phyloP scores from a whole-genome alignment of 2,888 invertebrate genomes.

The Andrena fulva region DNA sequence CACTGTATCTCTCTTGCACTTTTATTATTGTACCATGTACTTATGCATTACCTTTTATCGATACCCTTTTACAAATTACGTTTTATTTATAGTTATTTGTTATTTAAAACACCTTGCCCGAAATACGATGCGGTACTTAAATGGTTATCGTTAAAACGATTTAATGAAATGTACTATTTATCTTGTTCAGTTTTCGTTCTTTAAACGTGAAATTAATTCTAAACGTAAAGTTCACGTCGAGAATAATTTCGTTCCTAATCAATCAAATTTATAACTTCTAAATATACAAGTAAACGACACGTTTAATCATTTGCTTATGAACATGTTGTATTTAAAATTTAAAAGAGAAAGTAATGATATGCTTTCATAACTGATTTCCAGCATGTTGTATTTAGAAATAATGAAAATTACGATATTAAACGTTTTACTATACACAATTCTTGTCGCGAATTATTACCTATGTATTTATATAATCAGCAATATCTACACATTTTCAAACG shows the following conservation, averaged over 20 bases:
- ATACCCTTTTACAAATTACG: constrained; percentile 29
- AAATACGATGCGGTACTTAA: constrained; percentile 53
- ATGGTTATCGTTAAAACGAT: constrained; percentile 8
- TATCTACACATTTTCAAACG: constrained; percentile 31
- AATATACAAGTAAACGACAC: not conserved
- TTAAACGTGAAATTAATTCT: constrained; percentile 1
- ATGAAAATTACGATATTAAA: constrained; percentile 30
- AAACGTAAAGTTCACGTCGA: not conserved
- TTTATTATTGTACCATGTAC: constrained; percentile 45
- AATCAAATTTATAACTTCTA: constrained; percentile 12
- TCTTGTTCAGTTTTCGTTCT: constrained; percentile 23
- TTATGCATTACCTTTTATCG: constrained; percentile 45
- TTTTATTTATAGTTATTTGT: constrained; percentile 37
- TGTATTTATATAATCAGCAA: constrained; percentile 14
- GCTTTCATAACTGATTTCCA: constrained; percentile 24
- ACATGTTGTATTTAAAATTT: constrained; percentile 22
- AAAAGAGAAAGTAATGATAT: constrained; percentile 13
- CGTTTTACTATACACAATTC: constrained; percentile 16
- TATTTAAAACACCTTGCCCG: constrained; percentile 31
- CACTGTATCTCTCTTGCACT: constrained; percentile 22
- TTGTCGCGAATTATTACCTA: constrained; percentile 10
- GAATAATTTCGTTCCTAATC: not conserved
- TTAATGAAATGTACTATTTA: constrained; percentile 26
- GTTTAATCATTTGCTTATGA: constrained; percentile 2
- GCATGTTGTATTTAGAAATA: constrained; percentile 33